Evolutionary conservation across 2,113 vertebrate species (phyloP), one percentile per base, ranked within the genome.

Genomic region (Amia ocellicauda): DNA sequence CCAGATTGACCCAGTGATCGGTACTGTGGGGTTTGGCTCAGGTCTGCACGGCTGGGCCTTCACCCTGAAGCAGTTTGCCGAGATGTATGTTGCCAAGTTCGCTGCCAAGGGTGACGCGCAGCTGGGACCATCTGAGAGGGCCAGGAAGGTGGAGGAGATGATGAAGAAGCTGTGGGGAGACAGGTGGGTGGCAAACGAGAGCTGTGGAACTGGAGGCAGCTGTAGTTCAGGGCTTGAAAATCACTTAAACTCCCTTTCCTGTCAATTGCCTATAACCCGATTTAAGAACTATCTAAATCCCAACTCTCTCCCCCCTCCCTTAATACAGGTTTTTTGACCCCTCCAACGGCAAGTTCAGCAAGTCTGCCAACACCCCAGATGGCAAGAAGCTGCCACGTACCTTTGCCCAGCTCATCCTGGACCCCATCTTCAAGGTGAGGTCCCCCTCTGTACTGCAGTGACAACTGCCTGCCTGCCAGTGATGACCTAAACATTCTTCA

Each of bases 111-210:
- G 95, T 0, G 93, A 96, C 14, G 78, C 88, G 19, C 86, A 92
- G 63, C 65, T 95, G 71, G 72, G 80, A 2, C 14, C 91, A 0
- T 70, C 62, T 0, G 97, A 97, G 65, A 87, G 87, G 42, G 91
- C 90, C 83, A 98, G 93, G 91, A 99, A 99, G 64, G 97, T 98
- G 2, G 96, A 98, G 47, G 96, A 98, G 66, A 96, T 98, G 94
- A 98, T 98, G 95, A 99, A 95, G 85, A 98, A 97, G 71, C 85
- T 99, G 62, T 98, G 96, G 97, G 97, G 97, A 58, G 93, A 97
- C 58, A 85, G 89, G 97, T 98, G 59, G 76, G 90, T 66, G 7
- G 22, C 20, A 61, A 9, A 2, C 22, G 3, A 3, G 10, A 24
- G 1, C 2, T 9, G 9, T 2, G 10, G 23, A n/a, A n/a, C n/a